Percentiles rank a stretch among this genome's conserved stretches.
Conservation (phyloP, 2,888 invertebrate genomes). For the Amiota communis region DNA sequence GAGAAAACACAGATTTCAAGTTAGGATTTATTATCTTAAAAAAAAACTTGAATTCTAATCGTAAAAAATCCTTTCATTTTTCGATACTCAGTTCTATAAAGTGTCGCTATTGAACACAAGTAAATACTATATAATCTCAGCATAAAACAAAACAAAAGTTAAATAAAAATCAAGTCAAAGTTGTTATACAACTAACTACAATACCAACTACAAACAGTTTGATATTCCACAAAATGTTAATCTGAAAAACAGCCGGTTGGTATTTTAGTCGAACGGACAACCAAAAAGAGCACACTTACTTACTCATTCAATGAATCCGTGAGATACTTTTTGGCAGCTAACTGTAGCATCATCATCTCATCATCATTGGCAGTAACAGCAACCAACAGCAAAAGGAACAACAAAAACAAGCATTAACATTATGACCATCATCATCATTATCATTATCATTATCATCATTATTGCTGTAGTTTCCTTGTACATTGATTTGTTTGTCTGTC, state of each 20-base stretch:
- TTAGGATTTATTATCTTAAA: too few species aligned
- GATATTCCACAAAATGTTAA: neutral
- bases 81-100: too few species aligned
- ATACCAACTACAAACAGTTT: neutral
- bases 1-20: too few species aligned
- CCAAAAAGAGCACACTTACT: constrained; percentile 10
- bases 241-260: too few species aligned
- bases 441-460: constrained; percentile 8
- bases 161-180: too few species aligned
- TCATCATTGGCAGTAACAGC: neutral
- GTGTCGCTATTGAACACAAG: too few species aligned
- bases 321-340: constrained; percentile 29
- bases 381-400: neutral
- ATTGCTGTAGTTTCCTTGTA: constrained; percentile 17
- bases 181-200: neutral
- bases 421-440: neutral
- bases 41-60: too few species aligned
- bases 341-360: neutral
- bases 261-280: neutral
- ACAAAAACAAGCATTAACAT: too few species aligned
- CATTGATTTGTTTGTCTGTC: constrained; percentile 44
- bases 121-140: too few species aligned
- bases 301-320: constrained; percentile 8
- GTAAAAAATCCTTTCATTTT: too few species aligned
- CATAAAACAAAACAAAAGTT: too few species aligned